These are phyloP conservation scores for Synanthedon formicaeformis DNA, from an alignment of 2,888 invertebrate genomes.

Conservation along the genomic window DNA sequence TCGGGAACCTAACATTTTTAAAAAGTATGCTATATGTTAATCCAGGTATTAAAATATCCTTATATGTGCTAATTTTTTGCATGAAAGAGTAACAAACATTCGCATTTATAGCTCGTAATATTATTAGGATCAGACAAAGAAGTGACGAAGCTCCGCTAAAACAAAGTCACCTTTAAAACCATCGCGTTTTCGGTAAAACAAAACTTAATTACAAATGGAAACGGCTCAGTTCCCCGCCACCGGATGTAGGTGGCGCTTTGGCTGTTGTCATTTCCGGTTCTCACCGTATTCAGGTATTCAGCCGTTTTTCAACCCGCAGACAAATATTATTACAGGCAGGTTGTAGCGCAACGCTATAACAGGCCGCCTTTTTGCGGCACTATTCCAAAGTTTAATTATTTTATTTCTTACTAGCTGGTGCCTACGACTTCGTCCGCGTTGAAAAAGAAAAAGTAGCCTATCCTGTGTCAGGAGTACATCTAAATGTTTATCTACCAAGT, in stretches of 20 bases:
- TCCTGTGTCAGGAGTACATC: too few species aligned
- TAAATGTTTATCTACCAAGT: too few species aligned
- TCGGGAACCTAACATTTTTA: too few species aligned
- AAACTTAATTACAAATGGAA: conserved; percentile 40
- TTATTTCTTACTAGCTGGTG: too few species aligned
- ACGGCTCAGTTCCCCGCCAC: conserved; percentile 10
- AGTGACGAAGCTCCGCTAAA: background rate
- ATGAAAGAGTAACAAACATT: too few species aligned
- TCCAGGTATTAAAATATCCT: too few species aligned
- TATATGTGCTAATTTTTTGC: too few species aligned
- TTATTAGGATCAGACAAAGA: too few species aligned
- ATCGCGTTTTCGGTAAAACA: conserved; percentile 15
- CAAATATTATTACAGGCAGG: conserved; percentile 19
- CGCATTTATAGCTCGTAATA: too few species aligned
- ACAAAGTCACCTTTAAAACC: background rate
- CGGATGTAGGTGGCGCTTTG: conserved; percentile 18
- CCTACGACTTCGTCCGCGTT: too few species aligned
- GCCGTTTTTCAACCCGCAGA: conserved; percentile 8
- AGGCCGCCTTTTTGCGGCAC: background rate
- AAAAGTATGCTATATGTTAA: too few species aligned
- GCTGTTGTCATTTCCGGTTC: conserved; percentile 32
- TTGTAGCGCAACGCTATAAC: background rate
- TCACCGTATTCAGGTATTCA: conserved; percentile 9
- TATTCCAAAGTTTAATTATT: background rate
- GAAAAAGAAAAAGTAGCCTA: too few species aligned